A percentile compares a stretch with the other conserved stretches of the same genome.
phyloP scores from a whole-genome alignment of 2,888 invertebrate genomes.

The Pasiphila rectangulata region DNA sequence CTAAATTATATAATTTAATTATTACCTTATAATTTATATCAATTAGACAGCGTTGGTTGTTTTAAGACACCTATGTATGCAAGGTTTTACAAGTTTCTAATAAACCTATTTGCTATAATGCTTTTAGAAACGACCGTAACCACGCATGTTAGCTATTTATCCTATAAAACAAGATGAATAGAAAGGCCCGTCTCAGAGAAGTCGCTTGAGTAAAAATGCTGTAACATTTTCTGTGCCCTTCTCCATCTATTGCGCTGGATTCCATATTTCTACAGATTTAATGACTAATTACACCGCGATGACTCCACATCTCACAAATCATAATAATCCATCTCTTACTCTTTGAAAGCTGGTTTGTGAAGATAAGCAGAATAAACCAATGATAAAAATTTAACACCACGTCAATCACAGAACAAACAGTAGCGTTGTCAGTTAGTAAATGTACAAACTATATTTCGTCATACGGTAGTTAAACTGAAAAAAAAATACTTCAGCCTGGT shows the following conservation, averaged over 20 bases:
- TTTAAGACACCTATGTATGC: constrained; percentile 26
- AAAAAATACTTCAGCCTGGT: constrained; percentile 67
- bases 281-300: background rate
- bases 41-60: constrained; percentile 10
- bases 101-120: constrained; percentile 31
- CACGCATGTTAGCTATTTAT: constrained; percentile 16
- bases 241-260: background rate
- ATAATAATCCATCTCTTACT: background rate
- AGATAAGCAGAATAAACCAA: constrained; percentile 3
- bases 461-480: too few relatives aligned
- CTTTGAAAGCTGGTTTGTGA: constrained; percentile 2
- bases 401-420: constrained; percentile 23
- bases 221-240: background rate
- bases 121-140: constrained; percentile 17
- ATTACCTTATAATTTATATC: too few relatives aligned
- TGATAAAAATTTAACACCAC: constrained; percentile 17
- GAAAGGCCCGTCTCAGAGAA: background rate
- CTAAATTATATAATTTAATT: too few relatives aligned
- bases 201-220: background rate
- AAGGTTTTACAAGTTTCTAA: constrained; percentile 27
- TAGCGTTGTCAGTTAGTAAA: constrained; percentile 37
- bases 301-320: background rate
- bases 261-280: background rate
- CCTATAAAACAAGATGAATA: constrained; percentile 11
- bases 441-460: constrained; percentile 54